Evolutionary conservation across 2,113 vertebrate species (phyloP).

Genomic region (Ursus arctos): DNA sequence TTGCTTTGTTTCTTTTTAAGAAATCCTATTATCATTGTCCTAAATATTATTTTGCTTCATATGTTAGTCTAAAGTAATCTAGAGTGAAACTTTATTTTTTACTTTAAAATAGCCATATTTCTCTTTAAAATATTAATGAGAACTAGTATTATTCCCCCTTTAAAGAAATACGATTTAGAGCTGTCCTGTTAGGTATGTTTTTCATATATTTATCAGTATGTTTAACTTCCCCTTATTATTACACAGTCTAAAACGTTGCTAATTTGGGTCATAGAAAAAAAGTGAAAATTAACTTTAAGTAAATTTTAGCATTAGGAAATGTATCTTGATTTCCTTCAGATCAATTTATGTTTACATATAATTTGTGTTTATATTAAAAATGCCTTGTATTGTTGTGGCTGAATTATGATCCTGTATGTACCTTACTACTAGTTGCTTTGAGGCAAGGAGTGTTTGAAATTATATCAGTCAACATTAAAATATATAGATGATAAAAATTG

Average conservation of each 20-base stretch:
- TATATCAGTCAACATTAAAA: conserved; percentile 63
- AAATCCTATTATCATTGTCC: neutral
- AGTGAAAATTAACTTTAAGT: conserved; percentile 48
- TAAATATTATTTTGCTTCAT: conserved; percentile 34
- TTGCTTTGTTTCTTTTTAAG: conserved; percentile 64
- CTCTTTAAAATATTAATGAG: conserved; percentile 36
- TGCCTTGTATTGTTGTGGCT: conserved; percentile 48
- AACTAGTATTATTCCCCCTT: conserved; percentile 59
- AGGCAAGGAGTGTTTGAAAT: neutral
- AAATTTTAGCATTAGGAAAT: conserved; percentile 46
- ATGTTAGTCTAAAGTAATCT: neutral
- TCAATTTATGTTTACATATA: conserved; percentile 6
- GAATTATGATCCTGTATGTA: conserved; percentile 61
- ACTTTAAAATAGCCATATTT: conserved; percentile 63
- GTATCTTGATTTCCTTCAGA: conserved; percentile 64
- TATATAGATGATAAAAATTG: conserved; percentile 49
- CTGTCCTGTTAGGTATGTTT: conserved; percentile 75
- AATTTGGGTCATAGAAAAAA: neutral
- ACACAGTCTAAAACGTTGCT: conserved; percentile 38
- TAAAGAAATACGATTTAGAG: conserved; percentile 59
- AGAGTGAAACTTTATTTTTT: conserved; percentile 51
- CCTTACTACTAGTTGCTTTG: conserved; percentile 64
- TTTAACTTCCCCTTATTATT: conserved; percentile 53
- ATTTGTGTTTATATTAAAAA: neutral
- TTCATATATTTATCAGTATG: conserved; percentile 51